Conservation (phyloP, 1,140 invertebrate genomes). For the Pseudomyrmex concolor region DNA sequence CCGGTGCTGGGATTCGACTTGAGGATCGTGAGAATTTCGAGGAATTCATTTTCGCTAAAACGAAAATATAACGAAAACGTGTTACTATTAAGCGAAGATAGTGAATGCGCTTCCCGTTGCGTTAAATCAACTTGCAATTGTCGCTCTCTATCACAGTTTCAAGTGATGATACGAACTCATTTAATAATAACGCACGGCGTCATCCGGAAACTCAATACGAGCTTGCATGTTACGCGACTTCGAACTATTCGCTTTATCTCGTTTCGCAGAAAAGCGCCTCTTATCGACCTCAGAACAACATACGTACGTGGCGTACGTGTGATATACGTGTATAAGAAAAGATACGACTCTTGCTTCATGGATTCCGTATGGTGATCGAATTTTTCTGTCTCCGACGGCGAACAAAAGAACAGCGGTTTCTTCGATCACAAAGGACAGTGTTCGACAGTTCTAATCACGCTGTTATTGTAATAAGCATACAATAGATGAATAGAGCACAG, state of each 20-base stretch:
- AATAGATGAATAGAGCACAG: slow-evolving; percentile 9
- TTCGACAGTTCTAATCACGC: slow-evolving; percentile 44
- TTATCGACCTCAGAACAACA: slow-evolving; percentile 13
- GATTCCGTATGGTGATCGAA: slow-evolving; percentile 55
- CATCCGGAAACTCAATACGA: slow-evolving; percentile 20
- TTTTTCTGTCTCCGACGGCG: slow-evolving; percentile 72
- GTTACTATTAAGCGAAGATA: neutral
- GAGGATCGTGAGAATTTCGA: slow-evolving; percentile 69
- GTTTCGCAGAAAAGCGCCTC: slow-evolving; percentile 7
- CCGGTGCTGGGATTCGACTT: slow-evolving; percentile 58
- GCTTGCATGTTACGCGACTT: neutral
- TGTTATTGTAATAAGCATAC: slow-evolving; percentile 61
- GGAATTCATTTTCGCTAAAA: slow-evolving; percentile 75
- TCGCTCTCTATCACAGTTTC: neutral
- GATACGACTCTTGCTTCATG: too few species aligned
- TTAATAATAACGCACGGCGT: neutral
- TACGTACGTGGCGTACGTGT: too few species aligned
- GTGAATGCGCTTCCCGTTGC: neutral
- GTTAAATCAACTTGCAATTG: neutral
- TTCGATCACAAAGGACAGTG: slow-evolving; percentile 55
- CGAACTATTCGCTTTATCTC: slow-evolving; percentile 40
- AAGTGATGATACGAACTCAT: neutral
- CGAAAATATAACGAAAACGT: neutral
- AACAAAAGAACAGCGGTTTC: slow-evolving; percentile 64
- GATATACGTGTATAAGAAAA: neutral